These are phyloP conservation scores for Ophion slaviceki DNA, from an alignment of 2,888 invertebrate genomes.

Conservation along the genomic window DNA sequence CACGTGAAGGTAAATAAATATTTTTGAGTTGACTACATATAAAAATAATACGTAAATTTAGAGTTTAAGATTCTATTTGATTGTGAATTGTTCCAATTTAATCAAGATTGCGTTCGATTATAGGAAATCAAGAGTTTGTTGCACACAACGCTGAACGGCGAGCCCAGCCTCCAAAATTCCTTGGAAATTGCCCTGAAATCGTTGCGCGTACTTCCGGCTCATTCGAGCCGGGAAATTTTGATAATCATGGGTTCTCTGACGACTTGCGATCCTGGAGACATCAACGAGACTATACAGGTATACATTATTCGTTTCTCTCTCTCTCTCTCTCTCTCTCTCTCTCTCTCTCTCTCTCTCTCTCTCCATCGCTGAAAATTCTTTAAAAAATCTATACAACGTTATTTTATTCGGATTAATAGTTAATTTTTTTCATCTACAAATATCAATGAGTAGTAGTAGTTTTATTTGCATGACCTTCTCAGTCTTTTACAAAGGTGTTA, in stretches of 20 bases:
- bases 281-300: constrained; percentile 92
- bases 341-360: no score
- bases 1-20: constrained; percentile 87
- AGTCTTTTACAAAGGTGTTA: no score
- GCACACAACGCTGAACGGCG: constrained; percentile 91
- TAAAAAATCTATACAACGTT: not conserved
- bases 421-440: not conserved
- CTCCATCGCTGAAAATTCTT: no score
- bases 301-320: no score
- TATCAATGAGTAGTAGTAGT: not conserved
- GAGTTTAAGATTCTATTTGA: no score
- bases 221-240: constrained; percentile 97
- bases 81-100: not conserved
- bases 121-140: constrained; percentile 84
- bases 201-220: constrained; percentile 94
- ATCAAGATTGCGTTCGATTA: constrained; percentile 42
- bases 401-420: not conserved
- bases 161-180: constrained; percentile 98
- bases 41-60: no score
- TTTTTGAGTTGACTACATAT: not conserved
- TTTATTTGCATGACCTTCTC: no score
- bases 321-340: no score
- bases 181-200: constrained; percentile 94
- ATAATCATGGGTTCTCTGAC: constrained; percentile 97
- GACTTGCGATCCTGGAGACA: constrained; percentile 98